Percentiles rank a stretch among this genome's conserved stretches.
Conservation (phyloP, 2,797 vertebrate species). For the Rhinichthys osculus region DNA sequence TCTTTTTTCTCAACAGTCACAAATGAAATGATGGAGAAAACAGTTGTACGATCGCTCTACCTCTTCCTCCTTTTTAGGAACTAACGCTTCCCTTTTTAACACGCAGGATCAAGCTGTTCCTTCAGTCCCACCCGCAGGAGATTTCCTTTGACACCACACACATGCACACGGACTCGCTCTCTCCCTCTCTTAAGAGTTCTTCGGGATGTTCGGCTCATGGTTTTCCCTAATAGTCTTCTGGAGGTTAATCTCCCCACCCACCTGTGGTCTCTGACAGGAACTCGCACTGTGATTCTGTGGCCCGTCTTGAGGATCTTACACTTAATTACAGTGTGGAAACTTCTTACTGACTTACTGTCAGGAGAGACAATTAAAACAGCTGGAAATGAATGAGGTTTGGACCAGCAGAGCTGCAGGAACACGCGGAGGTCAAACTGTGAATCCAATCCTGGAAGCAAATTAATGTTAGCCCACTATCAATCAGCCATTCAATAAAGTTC, state of each 20-base stretch:
- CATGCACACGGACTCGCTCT: constrained; percentile 15
- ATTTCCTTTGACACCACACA: constrained; percentile 36
- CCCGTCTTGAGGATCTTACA: constrained; percentile 60
- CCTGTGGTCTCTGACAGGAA: constrained; percentile 59
- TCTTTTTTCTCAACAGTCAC: constrained; percentile 7
- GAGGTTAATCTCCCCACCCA: constrained; percentile 58
- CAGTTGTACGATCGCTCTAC: constrained; percentile 40
- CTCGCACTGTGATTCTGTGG: constrained; percentile 56
- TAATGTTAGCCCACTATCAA: constrained; percentile 41
- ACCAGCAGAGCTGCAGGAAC: constrained; percentile 39
- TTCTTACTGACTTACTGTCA: constrained; percentile 58
- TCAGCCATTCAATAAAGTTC: constrained; percentile 53
- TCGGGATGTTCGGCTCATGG: constrained; percentile 43
- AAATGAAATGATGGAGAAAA: constrained; percentile 64
- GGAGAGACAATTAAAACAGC: constrained; percentile 59
- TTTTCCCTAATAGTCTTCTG: constrained; percentile 52
- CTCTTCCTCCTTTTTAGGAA: constrained; percentile 50
- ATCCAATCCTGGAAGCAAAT: constrained; percentile 48
- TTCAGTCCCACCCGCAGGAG: constrained; percentile 27
- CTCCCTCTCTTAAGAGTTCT: constrained; percentile 41
- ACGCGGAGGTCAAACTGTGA: constrained; percentile 44
- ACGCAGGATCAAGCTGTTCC: constrained; percentile 48
- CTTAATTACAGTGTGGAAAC: constrained; percentile 64
- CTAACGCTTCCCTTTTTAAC: constrained; percentile 47
- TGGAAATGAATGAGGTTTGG: constrained; percentile 55